phyloP scores from a whole-genome alignment of 1,140 invertebrate genomes.

The Acromyrmex charruanus region DNA sequence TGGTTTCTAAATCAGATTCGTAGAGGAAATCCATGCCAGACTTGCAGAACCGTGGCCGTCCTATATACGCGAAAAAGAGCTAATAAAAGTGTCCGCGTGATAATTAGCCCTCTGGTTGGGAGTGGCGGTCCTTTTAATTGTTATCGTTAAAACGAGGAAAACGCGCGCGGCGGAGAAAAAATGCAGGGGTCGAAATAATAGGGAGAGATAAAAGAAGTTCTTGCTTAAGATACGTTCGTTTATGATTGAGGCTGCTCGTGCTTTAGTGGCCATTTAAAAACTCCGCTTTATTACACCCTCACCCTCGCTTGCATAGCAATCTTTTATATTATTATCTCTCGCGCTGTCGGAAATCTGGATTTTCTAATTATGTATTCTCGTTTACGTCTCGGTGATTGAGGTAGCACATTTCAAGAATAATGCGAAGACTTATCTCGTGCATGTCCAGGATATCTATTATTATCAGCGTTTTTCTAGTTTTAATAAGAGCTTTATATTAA shows the following conservation, averaged over 20 bases:
- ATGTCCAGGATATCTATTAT: neutral
- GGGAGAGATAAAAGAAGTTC: constrained; percentile 80
- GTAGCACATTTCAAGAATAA: neutral
- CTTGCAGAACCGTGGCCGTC: constrained; percentile 27
- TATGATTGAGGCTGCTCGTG: constrained; percentile 79
- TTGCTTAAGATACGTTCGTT: constrained; percentile 80
- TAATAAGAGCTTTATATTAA: neutral
- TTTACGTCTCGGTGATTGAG: constrained; percentile 22
- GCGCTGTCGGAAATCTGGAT: constrained; percentile 47
- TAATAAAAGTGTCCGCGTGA: constrained; percentile 79
- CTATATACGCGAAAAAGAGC: constrained; percentile 58
- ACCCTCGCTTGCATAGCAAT: constrained; percentile 66
- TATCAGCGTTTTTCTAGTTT: neutral
- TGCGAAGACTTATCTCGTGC: neutral
- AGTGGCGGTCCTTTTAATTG: constrained; percentile 79
- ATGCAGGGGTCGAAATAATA: constrained; percentile 76
- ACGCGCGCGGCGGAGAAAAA: constrained; percentile 55
- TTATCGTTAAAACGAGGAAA: constrained; percentile 80
- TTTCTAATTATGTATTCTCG: constrained; percentile 54
- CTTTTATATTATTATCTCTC: constrained; percentile 72
- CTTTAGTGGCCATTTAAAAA: constrained; percentile 80
- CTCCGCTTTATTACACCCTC: constrained; percentile 76
- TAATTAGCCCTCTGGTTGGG: constrained; percentile 79
- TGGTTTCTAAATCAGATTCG: neutral
- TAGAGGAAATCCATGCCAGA: constrained; percentile 37